Conservation (phyloP, 2,888 invertebrate species). For the Halictus ligatus region DNA sequence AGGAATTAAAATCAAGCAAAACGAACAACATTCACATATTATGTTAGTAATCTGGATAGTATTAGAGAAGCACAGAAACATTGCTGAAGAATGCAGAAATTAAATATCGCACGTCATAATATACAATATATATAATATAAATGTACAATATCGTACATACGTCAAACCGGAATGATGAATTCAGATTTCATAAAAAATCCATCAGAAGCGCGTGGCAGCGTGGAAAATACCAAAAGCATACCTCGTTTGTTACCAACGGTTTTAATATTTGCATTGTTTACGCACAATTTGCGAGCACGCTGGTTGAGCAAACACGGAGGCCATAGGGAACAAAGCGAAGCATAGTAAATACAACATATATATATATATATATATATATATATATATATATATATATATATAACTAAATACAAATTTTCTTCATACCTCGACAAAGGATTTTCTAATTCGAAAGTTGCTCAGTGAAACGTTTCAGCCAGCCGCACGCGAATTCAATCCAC, state of each 20-base stretch:
- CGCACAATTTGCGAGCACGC: background rate
- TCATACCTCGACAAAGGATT: background rate
- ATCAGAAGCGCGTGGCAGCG: background rate
- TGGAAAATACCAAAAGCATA: background rate
- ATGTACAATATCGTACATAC: no score
- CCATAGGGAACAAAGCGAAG: background rate
- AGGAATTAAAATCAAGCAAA: no score
- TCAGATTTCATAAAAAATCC: background rate
- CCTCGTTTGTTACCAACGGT: background rate
- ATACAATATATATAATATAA: no score
- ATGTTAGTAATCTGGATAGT: no score
- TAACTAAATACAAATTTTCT: background rate
- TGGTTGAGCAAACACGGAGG: background rate
- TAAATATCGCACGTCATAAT: no score
- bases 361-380: no score
- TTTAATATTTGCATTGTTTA: background rate
- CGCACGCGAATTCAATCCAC: slow-evolving; percentile 39
- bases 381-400: no score
- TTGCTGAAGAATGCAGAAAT: no score
- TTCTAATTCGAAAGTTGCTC: slow-evolving; percentile 13
- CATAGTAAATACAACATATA: background rate
- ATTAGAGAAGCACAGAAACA: no score
- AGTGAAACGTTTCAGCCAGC: background rate
- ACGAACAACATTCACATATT: no score
- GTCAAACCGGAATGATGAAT: background rate